These are phyloP conservation scores for Pangasius krempfi DNA, from an alignment of 2,797 vertebrate species.

Conservation along the genomic window DNA sequence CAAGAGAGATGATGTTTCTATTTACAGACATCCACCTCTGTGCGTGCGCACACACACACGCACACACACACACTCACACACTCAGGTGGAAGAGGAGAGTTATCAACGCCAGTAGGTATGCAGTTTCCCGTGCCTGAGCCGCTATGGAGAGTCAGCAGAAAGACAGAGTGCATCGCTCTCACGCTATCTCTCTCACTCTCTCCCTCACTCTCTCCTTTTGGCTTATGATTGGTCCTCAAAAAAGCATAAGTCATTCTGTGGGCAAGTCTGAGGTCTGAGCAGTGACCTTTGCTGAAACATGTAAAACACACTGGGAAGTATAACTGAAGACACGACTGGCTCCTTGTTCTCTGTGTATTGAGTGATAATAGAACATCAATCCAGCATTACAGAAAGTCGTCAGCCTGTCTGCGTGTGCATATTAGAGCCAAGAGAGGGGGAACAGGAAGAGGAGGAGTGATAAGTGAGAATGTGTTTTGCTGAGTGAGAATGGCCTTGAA, in stretches of 20 bases:
- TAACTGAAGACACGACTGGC: not conserved
- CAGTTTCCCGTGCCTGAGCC: conserved; percentile 4
- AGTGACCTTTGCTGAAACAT: not conserved
- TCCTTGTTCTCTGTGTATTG: not conserved
- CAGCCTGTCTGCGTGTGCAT: not conserved
- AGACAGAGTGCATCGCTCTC: conserved; percentile 14
- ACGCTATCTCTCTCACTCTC: not conserved
- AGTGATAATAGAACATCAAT: not conserved
- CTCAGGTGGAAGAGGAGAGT: conserved; percentile 27
- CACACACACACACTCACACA: conserved; percentile 18
- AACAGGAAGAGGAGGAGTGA: not conserved
- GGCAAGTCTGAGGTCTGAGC: not conserved
- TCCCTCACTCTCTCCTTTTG: not conserved
- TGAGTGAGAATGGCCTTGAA: not conserved
- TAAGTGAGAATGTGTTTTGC: not conserved
- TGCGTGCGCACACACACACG: conserved; percentile 27
- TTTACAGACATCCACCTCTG: conserved; percentile 59
- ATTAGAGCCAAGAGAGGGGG: not conserved
- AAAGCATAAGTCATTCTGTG: not conserved
- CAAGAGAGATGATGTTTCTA: conserved; percentile 62
- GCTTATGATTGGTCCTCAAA: not conserved
- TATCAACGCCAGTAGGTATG: conserved; percentile 6
- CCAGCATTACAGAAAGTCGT: not conserved
- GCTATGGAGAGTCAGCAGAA: conserved; percentile 58
- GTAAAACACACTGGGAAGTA: not conserved